Conservation (phyloP, 1,140 invertebrate species). For the Bradysia coprophila region DNA sequence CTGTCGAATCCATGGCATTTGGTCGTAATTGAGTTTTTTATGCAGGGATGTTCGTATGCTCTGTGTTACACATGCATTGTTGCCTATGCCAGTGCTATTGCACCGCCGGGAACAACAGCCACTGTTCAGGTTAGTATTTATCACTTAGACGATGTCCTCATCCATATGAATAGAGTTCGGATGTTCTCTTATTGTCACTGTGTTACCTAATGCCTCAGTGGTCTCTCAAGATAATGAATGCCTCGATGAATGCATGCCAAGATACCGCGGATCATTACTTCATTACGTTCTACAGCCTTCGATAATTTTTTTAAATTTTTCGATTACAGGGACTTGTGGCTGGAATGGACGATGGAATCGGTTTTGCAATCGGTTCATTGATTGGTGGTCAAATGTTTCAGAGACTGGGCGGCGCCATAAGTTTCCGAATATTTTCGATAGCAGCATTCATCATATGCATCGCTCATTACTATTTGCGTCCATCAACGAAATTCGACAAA, state of each 20-base stretch:
- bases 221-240: no score
- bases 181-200: no score
- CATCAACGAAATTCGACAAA: constrained; percentile 5
- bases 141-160: no score
- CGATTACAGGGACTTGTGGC: constrained; percentile 59
- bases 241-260: no score
- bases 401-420: constrained; percentile 28
- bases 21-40: constrained; percentile 44
- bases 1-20: constrained; percentile 56
- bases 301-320: no score
- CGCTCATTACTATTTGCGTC: constrained; percentile 24
- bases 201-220: no score
- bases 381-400: constrained; percentile 28
- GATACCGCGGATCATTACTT: no score
- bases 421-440: constrained; percentile 32
- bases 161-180: no score
- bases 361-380: constrained; percentile 23
- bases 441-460: constrained; percentile 30
- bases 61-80: constrained; percentile 61
- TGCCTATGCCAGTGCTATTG: constrained; percentile 49
- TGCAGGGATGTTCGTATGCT: constrained; percentile 64
- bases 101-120: constrained; percentile 57
- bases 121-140: no score
- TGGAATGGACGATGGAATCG: constrained; percentile 64
- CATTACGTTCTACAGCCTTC: no score